Base-by-base conservation (phyloP, 2,888 invertebrate genomes). In the Creontiades dilutus region DNA sequence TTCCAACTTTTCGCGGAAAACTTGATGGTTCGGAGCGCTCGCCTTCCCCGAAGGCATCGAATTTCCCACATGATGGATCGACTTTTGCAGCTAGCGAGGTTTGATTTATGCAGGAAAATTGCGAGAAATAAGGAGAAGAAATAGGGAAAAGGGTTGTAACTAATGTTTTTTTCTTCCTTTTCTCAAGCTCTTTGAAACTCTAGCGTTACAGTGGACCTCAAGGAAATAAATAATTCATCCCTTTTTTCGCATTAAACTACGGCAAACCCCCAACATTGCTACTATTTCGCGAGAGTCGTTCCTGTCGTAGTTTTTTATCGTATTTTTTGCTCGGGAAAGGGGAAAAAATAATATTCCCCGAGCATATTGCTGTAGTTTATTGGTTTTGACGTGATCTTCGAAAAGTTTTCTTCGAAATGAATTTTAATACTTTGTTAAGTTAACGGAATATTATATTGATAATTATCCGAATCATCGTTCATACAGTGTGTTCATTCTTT, bases 21-120 rank as follows among this genome's bases (percentile, higher is more conserved):
- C 37, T 37, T 7, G 37, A 37, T 37, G 37, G 57, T 57, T 57
- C 5, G 11, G 2, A n/a, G 57, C 57, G 57, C 57, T 57, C 16
- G 5, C 16, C 14, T 16, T n/a, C 57, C 19, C 57, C 57, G 57
- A 16, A 7, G n/a, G 57, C 57, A 5, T 57, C 57, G 57, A n/a
- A 57, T 57, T 57, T n/a, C 52, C 57, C 57, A 57, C 57, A 57
- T 57, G 57, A 57, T 57, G 57, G n/a, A 57, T 57, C 57, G 57
- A n/a, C n/a, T 57, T n/a, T 16, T 16, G 16, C 13, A n/a, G 16
- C 57, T 5, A 57, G n/a, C 57, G 16, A 57, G 7, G 57, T 57
- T 16, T 57, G 57, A 57, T 57, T 57, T 57, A 57, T 57, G 57
- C 19, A n/a, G 57, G n/a, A 57, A 57, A 57, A 57, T n/a, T n/a